Evolutionary conservation across 1,140 invertebrate species (phyloP), one percentile per base, ranked within the genome.

Genomic region (Zaprionus taronus): DNA sequence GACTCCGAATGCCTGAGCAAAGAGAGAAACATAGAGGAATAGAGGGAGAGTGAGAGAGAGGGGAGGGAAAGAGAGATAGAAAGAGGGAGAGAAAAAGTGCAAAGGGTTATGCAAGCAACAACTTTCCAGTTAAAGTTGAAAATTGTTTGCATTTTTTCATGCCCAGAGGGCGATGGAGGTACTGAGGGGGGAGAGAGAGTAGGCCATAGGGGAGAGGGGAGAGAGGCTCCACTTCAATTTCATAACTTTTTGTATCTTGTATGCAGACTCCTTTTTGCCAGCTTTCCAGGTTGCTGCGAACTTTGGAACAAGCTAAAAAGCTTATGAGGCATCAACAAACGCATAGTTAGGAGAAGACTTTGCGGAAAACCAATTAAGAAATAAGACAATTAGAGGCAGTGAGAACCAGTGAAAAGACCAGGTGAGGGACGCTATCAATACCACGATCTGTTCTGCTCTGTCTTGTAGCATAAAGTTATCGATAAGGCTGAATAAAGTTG

Each of bases 131-230:
- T 80, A 56, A 80, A 75, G 78, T 80, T 75, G 67, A 55, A 81
- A 80, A 80, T 77, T 80, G 79, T 81, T 80, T 72, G 79, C 55
- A 80, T 77, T 80, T 76, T 80, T 71, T 53, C 36, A 17, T 17
- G 7, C 31, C 15, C 26, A n/a, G n/a, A 38, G 57, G 26, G 57
- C 22, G 12, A 20, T 38, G 4, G 20, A 12, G 14, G 12, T 14
- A 20, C 17, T 24, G 11, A 22, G 31, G 22, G 22, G 15, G 15
- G 24, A 22, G 11, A 38, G 26, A 5, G 17, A 24, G 11, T 22
- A 20, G 20, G 20, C 1, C 20, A 20, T 1, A 20, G 20, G 20
- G 20, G 20, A 6, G 26, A 20, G 2, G 28, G 38, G 17, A 28
- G 9, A 53, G 47, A 9, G 26, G n/a, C 63, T 20, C 9, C 22